A percentile compares a stretch with the other conserved stretches of the same genome.
phyloP scores from a whole-genome alignment of 2,797 vertebrate species.

The Emydoidea blandingii region DNA sequence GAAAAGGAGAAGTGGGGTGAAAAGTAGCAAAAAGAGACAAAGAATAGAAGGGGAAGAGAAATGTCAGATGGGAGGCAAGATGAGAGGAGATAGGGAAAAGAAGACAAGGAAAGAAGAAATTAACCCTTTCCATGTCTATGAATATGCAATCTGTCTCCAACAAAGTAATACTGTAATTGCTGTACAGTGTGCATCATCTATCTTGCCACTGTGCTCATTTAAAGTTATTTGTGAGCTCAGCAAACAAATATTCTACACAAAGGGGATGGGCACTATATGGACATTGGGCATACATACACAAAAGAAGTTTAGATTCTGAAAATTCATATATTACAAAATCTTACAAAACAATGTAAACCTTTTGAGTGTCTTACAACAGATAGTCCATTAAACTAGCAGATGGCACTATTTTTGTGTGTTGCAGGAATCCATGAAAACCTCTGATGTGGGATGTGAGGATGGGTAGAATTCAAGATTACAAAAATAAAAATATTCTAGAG shows the following conservation, averaged over 20 bases:
- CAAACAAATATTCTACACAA: not conserved
- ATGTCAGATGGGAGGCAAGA: not conserved
- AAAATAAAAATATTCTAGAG: not conserved
- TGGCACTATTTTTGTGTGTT: not conserved
- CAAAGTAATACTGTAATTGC: not conserved
- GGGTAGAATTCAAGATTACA: not conserved
- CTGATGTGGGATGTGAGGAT: not conserved
- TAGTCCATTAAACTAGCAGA: not conserved
- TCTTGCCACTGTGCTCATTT: not conserved
- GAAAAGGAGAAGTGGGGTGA: not conserved
- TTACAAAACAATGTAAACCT: not conserved
- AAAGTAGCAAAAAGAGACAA: not conserved
- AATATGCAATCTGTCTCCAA: accelerated
- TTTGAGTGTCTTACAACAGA: not conserved
- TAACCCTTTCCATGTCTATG: accelerated
- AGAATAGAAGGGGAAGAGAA: not conserved
- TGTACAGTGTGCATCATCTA: not conserved
- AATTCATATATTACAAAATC: not conserved
- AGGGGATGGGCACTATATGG: not conserved
- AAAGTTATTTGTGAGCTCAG: not conserved
- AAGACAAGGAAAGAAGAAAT: not conserved
- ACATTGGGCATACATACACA: not conserved
- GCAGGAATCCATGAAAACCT: not conserved
- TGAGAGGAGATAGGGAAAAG: not conserved
- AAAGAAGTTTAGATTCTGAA: not conserved